These are phyloP conservation scores for Eufriesea mexicana DNA, from an alignment of 1,140 invertebrate genomes.

Conservation along the genomic window DNA sequence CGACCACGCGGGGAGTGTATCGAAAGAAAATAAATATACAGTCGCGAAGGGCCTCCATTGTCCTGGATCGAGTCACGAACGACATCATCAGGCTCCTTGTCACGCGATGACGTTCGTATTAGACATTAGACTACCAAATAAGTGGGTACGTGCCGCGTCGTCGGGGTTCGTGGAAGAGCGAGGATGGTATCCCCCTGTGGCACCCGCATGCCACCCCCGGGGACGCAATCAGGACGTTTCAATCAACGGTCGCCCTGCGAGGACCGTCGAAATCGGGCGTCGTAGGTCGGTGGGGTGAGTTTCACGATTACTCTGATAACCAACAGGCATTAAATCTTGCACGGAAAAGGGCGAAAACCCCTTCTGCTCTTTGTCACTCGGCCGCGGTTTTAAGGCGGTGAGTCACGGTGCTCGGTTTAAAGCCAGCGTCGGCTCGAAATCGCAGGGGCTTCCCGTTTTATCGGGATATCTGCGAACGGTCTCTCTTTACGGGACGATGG, in stretches of 20 bases:
- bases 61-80: conserved; percentile 48
- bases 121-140: conserved; percentile 83
- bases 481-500: conserved; percentile 29
- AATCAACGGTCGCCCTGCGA: conserved; percentile 80
- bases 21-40: conserved; percentile 10
- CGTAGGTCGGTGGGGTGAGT: conserved; percentile 51
- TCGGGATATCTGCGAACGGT: conserved; percentile 47
- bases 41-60: conserved; percentile 45
- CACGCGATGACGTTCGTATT: conserved; percentile 71
- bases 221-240: conserved; percentile 83
- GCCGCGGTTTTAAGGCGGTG: conserved; percentile 78
- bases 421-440: conserved; percentile 57
- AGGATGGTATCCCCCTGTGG: conserved; percentile 64
- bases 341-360: conserved; percentile 76
- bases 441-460: conserved; percentile 35
- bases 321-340: conserved; percentile 80
- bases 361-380: conserved; percentile 73
- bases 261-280: conserved; percentile 62
- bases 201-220: conserved; percentile 79
- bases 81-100: conserved; percentile 64
- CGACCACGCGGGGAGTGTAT: no score
- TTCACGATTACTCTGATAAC: conserved; percentile 80
- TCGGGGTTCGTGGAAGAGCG: conserved; percentile 38
- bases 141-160: conserved; percentile 75
- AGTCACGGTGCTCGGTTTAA: conserved; percentile 74